phyloP scores from a whole-genome alignment of 2,797 vertebrate species.

The Enteromius unitaeniatus region DNA sequence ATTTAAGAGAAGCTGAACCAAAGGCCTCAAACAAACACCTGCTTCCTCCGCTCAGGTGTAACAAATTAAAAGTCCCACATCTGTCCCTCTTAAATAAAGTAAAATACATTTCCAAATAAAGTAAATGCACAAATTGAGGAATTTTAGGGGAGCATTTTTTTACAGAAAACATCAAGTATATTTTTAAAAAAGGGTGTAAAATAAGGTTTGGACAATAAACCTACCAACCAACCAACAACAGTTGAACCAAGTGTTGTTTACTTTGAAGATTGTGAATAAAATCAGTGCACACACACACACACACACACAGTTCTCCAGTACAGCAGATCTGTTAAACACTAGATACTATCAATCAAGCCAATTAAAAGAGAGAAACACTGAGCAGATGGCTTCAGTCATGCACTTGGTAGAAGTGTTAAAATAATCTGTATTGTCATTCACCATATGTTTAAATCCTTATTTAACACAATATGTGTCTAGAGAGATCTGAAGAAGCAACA shows the following conservation, averaged over 20 bases:
- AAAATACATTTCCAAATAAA: too few species aligned
- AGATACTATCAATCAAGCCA: conserved; percentile 27
- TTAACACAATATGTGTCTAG: conserved; percentile 5
- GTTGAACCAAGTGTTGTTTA: not conserved
- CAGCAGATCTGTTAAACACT: conserved; percentile 23
- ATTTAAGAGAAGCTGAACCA: not conserved
- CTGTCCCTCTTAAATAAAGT: too few species aligned
- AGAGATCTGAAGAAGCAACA: not conserved
- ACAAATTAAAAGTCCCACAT: conserved; percentile 3
- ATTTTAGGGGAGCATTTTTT: too few species aligned
- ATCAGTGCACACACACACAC: too few species aligned
- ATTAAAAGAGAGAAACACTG: conserved; percentile 40
- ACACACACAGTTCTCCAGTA: not conserved
- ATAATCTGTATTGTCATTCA: conserved; percentile 46
- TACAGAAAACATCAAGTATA: too few species aligned
- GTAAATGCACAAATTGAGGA: too few species aligned
- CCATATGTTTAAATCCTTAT: conserved; percentile 47
- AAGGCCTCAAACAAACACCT: not conserved
- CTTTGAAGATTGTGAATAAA: not conserved
- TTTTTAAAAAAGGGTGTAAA: too few species aligned
- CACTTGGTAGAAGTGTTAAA: conserved; percentile 39
- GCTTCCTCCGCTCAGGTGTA: not conserved
- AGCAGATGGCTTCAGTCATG: conserved; percentile 27
- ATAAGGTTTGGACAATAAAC: too few species aligned
- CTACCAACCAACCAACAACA: too few species aligned